A percentile compares a stretch with the other conserved stretches of the same genome.
phyloP scores from a whole-genome alignment of 2,888 invertebrate genomes.

The Teleiodes luculella region DNA sequence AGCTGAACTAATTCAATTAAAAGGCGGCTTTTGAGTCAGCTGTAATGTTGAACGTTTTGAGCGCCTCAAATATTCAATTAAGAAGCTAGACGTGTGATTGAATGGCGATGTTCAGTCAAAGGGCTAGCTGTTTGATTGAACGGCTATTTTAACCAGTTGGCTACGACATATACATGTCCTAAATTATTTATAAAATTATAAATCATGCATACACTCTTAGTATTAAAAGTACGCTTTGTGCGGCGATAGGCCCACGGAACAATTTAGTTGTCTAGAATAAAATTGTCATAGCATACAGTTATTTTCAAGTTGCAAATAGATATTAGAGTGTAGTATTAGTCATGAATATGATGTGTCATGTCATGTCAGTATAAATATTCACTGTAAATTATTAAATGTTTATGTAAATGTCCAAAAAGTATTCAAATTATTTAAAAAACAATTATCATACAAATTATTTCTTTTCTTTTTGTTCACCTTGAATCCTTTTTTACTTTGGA shows the following conservation, averaged over 20 bases:
- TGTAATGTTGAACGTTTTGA: too few species aligned
- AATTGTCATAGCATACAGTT: slow-evolving; percentile 73
- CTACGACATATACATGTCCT: slow-evolving; percentile 71
- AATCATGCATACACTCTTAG: slow-evolving; percentile 78
- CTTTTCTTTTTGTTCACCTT: slow-evolving; percentile 70
- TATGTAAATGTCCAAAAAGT: slow-evolving; percentile 80
- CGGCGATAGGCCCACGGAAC: slow-evolving; percentile 62
- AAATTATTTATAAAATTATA: slow-evolving; percentile 72
- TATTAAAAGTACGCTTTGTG: slow-evolving; percentile 64
- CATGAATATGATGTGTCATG: slow-evolving; percentile 74
- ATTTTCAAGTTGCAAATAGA: slow-evolving; percentile 74
- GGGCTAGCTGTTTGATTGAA: too few species aligned
- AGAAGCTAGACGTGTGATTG: too few species aligned
- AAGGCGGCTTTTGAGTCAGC: too few species aligned
- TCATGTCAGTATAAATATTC: slow-evolving; percentile 78
- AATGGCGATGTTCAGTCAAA: too few species aligned
- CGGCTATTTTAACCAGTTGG: too few species aligned
- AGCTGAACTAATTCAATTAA: too few species aligned
- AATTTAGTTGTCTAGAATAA: slow-evolving; percentile 71
- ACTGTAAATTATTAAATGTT: slow-evolving; percentile 80
- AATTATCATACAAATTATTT: slow-evolving; percentile 70
- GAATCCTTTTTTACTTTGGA: slow-evolving; percentile 36
- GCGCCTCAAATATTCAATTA: too few species aligned
- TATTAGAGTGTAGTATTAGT: slow-evolving; percentile 70
- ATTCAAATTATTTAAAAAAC: slow-evolving; percentile 78